Percentiles rank a stretch among this genome's conserved stretches.
phyloP scores from a whole-genome alignment of 2,888 invertebrate genomes.

The Endotricha flammealis region DNA sequence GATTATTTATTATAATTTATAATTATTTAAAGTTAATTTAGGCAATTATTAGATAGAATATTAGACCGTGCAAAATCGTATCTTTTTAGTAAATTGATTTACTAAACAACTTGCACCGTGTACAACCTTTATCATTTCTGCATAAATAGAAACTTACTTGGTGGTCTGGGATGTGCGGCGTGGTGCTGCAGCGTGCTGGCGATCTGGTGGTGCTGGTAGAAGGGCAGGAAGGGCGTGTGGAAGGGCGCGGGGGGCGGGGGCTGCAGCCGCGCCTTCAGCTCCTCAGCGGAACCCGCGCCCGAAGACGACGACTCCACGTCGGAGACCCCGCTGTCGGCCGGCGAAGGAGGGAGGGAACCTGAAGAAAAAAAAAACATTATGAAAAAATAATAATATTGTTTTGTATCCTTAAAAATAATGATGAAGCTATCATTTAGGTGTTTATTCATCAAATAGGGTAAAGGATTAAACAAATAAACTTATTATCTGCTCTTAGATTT shows the following conservation, averaged over 20 bases:
- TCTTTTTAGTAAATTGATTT: no score
- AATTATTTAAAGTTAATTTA: no score
- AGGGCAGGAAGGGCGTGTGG: slow-evolving; percentile 81
- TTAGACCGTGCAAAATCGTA: no score
- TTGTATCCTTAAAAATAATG: no score
- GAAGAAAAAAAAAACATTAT: slow-evolving; percentile 28
- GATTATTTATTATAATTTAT: no score
- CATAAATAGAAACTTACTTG: slow-evolving; percentile 42
- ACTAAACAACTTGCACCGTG: no score
- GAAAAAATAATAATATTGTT: not conserved
- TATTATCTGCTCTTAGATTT: no score
- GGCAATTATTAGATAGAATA: no score
- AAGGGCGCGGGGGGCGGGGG: slow-evolving; percentile 79
- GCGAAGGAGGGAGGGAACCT: slow-evolving; percentile 98
- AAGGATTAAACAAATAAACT: no score
- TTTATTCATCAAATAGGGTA: no score
- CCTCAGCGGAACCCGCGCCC: slow-evolving; percentile 87
- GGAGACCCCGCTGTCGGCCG: slow-evolving; percentile 97
- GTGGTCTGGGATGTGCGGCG: slow-evolving; percentile 67
- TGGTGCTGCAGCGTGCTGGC: slow-evolving; percentile 73
- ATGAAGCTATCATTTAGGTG: no score
- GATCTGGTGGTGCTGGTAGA: slow-evolving; percentile 81
- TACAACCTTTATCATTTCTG: not conserved
- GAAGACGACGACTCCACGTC: slow-evolving; percentile 97
- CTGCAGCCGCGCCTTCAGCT: slow-evolving; percentile 92